phyloP scores from a whole-genome alignment of 2,113 vertebrate species.

The Paralichthys olivaceus region DNA sequence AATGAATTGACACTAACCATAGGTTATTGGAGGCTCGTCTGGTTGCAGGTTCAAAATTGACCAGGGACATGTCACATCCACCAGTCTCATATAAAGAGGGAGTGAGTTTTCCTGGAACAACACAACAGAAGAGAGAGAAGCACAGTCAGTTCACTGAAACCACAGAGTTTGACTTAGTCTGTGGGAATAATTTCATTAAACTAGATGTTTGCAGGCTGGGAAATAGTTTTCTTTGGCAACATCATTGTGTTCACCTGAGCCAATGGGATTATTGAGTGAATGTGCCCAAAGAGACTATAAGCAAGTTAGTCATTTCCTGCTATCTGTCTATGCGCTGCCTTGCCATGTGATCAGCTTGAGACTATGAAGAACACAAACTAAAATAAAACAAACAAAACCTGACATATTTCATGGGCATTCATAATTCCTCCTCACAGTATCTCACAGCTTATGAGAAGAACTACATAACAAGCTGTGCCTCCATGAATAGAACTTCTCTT shows the following conservation, averaged over 20 bases:
- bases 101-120: conserved; percentile 90
- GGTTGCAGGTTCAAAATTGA: conserved; percentile 97
- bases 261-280: conserved; percentile 38
- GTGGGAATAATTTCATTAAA: conserved; percentile 31
- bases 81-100: conserved; percentile 94
- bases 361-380: no score
- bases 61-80: conserved; percentile 96
- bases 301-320: conserved; percentile 43
- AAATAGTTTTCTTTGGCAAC: conserved; percentile 25
- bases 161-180: background rate
- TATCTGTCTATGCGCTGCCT: background rate
- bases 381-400: background rate
- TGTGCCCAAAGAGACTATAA: conserved; percentile 9
- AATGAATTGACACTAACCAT: conserved; percentile 86
- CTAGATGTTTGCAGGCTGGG: conserved; percentile 2
- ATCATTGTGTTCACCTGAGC: conserved; percentile 15
- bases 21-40: conserved; percentile 96
- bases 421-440: no score
- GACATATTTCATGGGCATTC: background rate
- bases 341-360: background rate
- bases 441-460: no score
- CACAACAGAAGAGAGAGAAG: conserved; percentile 12
- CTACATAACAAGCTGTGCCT: no score
- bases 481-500: no score
- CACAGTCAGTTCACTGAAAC: conserved; percentile 14